Evolutionary conservation across 2,888 invertebrate genomes (phyloP).

Genomic region (Gymnoscelis rufifasciata): DNA sequence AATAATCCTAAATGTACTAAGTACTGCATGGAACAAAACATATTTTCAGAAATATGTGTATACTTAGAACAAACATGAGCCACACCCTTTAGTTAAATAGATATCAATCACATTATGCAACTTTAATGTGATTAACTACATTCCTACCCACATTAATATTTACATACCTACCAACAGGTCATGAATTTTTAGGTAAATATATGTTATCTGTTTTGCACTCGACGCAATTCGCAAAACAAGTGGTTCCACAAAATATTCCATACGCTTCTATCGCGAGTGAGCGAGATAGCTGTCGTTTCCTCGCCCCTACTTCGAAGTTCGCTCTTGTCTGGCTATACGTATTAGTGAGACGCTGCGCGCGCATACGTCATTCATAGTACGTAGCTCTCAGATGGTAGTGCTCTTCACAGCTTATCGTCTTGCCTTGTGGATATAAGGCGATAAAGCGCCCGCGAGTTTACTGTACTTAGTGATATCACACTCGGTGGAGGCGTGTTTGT

Average conservation of each 20-base stretch:
- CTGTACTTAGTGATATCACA: constrained; percentile 68
- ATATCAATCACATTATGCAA: neutral
- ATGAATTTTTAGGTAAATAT: neutral
- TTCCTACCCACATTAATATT: neutral
- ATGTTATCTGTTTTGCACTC: constrained; percentile 57
- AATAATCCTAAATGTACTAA: too few relatives aligned
- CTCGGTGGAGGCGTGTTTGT: constrained; percentile 65
- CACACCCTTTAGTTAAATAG: too few relatives aligned
- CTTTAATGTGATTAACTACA: neutral
- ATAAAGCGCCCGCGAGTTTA: constrained; percentile 54
- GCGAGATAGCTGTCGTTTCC: constrained; percentile 56
- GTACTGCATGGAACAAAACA: too few relatives aligned
- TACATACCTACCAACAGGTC: neutral
- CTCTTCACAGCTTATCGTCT: constrained; percentile 62
- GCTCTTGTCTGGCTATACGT: constrained; percentile 61
- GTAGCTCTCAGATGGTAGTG: constrained; percentile 77
- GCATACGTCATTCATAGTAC: constrained; percentile 76
- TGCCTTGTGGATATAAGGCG: constrained; percentile 70
- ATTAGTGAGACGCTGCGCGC: constrained; percentile 51
- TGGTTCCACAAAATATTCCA: constrained; percentile 75
- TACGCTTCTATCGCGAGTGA: constrained; percentile 69
- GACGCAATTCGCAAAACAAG: constrained; percentile 75
- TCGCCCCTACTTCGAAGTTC: constrained; percentile 51
- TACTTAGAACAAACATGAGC: too few relatives aligned
- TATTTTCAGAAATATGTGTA: too few relatives aligned